Evolutionary conservation across 2,113 vertebrate genomes (phyloP).

Genomic region (Corydoras sp.): DNA sequence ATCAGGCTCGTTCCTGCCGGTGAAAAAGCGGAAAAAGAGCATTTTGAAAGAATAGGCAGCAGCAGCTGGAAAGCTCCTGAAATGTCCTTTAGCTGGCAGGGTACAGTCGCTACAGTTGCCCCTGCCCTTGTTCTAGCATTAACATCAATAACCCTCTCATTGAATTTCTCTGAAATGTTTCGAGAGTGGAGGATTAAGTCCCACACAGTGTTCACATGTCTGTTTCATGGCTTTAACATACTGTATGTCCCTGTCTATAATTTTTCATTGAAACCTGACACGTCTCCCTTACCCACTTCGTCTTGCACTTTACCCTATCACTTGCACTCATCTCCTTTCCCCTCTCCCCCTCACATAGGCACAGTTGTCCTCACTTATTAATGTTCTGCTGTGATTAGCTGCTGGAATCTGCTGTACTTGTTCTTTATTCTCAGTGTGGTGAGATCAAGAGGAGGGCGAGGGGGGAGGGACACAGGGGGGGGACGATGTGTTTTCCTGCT

Average conservation of each 20-base stretch:
- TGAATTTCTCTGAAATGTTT: no score
- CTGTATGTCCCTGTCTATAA: slow-evolving; percentile 28
- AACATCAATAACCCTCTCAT: no score
- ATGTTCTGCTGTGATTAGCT: slow-evolving; percentile 51
- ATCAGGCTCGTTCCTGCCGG: slow-evolving; percentile 15
- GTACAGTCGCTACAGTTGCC: no score
- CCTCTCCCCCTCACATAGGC: slow-evolving; percentile 28
- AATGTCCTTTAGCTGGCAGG: no score
- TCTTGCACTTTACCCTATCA: slow-evolving; percentile 19
- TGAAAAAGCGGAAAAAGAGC: no score
- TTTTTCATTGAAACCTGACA: slow-evolving; percentile 53
- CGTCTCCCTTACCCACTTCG: slow-evolving; percentile 19
- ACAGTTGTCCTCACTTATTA: slow-evolving; percentile 51
- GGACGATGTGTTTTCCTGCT: slow-evolving; percentile 29
- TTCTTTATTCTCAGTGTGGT: slow-evolving; percentile 59
- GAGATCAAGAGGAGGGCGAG: slow-evolving; percentile 40
- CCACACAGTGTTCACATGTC: slow-evolving; percentile 3
- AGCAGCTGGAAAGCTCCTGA: slow-evolving; percentile 15
- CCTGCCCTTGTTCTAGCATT: no score
- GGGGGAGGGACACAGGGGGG: slow-evolving; percentile 30
- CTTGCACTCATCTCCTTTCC: slow-evolving; percentile 25
- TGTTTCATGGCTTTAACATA: slow-evolving; percentile 7
- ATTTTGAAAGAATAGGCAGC: neutral
- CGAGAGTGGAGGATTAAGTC: neutral
- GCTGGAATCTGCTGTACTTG: slow-evolving; percentile 55